Conservation (phyloP, 2,888 invertebrate species). For the Mayetiola destructor region DNA sequence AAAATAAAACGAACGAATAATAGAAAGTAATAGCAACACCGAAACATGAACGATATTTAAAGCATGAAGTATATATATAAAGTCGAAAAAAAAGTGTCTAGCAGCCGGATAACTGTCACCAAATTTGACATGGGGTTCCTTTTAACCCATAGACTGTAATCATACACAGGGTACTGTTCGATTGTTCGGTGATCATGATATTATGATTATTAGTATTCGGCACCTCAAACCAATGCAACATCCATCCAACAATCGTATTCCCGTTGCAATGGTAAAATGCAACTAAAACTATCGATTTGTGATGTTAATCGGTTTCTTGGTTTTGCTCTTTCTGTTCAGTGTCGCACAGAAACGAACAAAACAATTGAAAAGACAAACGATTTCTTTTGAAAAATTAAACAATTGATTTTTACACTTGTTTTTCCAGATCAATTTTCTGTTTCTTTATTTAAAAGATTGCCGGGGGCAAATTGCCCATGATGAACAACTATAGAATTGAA, state of each 20-base stretch:
- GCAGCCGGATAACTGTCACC: conserved; percentile 8
- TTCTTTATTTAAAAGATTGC: too few relatives aligned
- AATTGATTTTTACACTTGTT: conserved; percentile 4
- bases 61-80: too few relatives aligned
- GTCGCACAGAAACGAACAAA: neutral
- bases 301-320: neutral
- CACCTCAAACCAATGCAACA: neutral
- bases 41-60: neutral
- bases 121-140: conserved; percentile 1
- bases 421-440: too few relatives aligned
- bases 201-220: too few relatives aligned
- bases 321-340: neutral
- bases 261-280: neutral
- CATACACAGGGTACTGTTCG: neutral
- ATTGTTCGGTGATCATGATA: too few relatives aligned
- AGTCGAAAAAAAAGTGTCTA: neutral
- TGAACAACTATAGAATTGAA: neutral
- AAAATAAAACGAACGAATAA: neutral
- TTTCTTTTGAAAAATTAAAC: neutral
- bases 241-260: neutral
- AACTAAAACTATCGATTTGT: conserved; percentile 1
- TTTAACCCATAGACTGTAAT: neutral
- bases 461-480: neutral
- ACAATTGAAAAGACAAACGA: neutral
- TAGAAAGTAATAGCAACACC: neutral